Conservation (phyloP, 1,140 invertebrate genomes). For the Eubasilissa regina region DNA sequence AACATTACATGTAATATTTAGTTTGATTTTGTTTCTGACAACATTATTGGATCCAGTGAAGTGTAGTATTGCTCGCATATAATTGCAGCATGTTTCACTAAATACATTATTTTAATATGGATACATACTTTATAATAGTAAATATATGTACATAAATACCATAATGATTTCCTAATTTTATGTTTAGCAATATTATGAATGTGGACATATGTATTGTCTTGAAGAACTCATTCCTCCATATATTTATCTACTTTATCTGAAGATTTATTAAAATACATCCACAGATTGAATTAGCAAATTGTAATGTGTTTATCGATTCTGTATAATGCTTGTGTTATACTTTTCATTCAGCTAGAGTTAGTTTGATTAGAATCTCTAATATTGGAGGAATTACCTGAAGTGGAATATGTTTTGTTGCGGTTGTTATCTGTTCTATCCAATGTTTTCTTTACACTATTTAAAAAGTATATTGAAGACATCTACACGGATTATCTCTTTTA, state of each 20-base stretch:
- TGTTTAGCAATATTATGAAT: slow-evolving; percentile 3
- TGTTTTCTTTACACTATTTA: too few relatives aligned
- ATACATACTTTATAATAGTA: slow-evolving; percentile 1
- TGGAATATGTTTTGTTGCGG: neutral
- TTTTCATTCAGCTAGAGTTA: neutral
- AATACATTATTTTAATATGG: neutral
- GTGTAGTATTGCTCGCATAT: neutral
- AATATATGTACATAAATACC: slow-evolving; percentile 33
- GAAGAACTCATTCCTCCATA: slow-evolving; percentile 20
- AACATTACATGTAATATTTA: neutral
- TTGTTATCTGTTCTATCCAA: too few relatives aligned
- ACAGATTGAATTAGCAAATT: neutral
- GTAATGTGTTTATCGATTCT: neutral
- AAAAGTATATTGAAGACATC: too few relatives aligned
- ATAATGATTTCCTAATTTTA: slow-evolving; percentile 29
- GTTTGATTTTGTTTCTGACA: neutral
- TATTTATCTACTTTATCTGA: slow-evolving; percentile 7
- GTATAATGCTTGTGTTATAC: neutral
- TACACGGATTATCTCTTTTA: too few relatives aligned
- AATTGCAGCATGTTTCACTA: neutral
- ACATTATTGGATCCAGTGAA: neutral
- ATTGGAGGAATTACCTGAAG: neutral
- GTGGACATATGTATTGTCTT: neutral
- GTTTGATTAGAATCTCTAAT: slow-evolving; percentile 3
- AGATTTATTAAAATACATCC: neutral